Evolutionary conservation across 2,113 vertebrate species (phyloP), one percentile per base, ranked within the genome.

Genomic region (Tympanuchus pallidicinctus): DNA sequence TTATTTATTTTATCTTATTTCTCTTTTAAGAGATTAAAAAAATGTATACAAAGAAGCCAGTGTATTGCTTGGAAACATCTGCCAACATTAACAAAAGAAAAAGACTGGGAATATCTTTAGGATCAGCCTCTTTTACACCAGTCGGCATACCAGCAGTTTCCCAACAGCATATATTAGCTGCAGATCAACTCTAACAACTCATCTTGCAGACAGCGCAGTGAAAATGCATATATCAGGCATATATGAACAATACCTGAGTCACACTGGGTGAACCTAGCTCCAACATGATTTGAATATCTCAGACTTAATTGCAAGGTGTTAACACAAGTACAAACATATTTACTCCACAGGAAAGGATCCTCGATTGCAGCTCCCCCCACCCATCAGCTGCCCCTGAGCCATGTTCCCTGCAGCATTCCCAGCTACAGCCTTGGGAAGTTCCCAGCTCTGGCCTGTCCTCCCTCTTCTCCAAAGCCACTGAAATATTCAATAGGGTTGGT

Each of bases 271-370:
- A 93, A 81, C 72, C 1, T 0, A 79, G 71, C 50, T 88, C 47
- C 43, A 91, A 64, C 8, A 24, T 6, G 12, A 91, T 80, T 77
- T 90, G n/a, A 74, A 40, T 69, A 74, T 36, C 72, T 52, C 60
- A 74, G 13, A 64, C 88, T 75, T 91, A 88, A 96, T 91, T 86
- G 91, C n/a, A 92, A 88, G 61, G 85, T 88, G 88, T 57, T 94
- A 88, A 88, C 57, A 77, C 48, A 95, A 84, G 54, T 13, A 81
- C 34, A 82, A 32, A 59, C 13, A 59, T 12, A 91, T 65, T 59
- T 60, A 59, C 60, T 90, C 43, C 30, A 1, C 11, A 45, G 28
- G 73, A 77, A 85, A 82, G 48, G n/a, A 77, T 63, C 50, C 24
- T 47, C 22, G 60, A 38, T 2, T 2, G 78, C 71, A 92, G 74